phyloP scores from a whole-genome alignment of 2,888 invertebrate genomes.

The Monochamus alternatus region DNA sequence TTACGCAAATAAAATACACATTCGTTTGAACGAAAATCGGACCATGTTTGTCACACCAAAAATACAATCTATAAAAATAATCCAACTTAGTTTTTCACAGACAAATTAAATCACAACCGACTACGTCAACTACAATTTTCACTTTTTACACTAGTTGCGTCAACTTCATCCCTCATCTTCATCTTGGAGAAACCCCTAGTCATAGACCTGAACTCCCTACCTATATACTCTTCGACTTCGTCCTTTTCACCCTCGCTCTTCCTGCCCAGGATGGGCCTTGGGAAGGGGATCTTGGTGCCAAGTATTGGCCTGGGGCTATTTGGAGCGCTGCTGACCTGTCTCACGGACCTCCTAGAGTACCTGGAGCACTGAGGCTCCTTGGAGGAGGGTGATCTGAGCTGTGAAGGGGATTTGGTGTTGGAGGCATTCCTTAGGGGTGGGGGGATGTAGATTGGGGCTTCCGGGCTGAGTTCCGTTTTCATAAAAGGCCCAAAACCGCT shows the following conservation, averaged over 20 bases:
- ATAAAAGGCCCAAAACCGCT: constrained; percentile 39
- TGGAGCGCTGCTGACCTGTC: constrained; percentile 41
- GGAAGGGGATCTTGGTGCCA: constrained; percentile 56
- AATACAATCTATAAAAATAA: constrained; percentile 5
- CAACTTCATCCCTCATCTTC: constrained; percentile 47
- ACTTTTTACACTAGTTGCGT: constrained; percentile 2
- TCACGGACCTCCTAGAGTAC: constrained; percentile 51
- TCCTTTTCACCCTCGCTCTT: constrained; percentile 48
- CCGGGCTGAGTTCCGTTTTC: constrained; percentile 57
- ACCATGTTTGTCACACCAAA: background rate
- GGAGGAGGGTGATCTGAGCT: constrained; percentile 34
- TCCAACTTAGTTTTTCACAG: background rate
- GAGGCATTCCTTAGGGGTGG: constrained; percentile 50
- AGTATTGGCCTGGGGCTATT: constrained; percentile 58
- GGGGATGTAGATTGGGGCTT: constrained; percentile 57
- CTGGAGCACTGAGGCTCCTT: constrained; percentile 51
- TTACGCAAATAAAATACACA: background rate
- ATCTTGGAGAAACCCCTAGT: constrained; percentile 52
- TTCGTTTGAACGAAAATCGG: constrained; percentile 11
- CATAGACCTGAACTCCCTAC: constrained; percentile 56
- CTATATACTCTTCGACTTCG: constrained; percentile 56
- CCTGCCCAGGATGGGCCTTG: constrained; percentile 58
- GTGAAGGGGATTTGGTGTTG: constrained; percentile 32
- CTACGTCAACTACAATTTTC: constrained; percentile 19
- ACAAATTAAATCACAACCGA: constrained; percentile 7